These are phyloP conservation scores for Gobionotothen gibberifrons DNA, from an alignment of 2,797 vertebrate genomes.

Conservation along the genomic window DNA sequence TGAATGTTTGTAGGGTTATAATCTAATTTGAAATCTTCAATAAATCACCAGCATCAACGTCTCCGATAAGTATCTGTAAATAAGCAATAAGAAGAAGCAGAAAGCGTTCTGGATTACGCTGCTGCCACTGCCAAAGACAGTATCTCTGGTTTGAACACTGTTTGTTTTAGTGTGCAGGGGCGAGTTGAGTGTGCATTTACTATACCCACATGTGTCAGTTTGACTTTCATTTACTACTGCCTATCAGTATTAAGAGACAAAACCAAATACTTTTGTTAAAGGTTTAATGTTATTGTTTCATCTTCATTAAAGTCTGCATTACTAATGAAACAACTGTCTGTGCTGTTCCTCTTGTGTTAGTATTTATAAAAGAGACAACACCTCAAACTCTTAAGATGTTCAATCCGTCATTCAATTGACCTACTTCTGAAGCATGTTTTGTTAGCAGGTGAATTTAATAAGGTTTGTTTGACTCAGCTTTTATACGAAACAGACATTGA, in stretches of 20 bases:
- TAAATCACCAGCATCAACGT: not conserved
- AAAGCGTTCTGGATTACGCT: not conserved
- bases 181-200: not conserved
- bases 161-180: constrained; percentile 3
- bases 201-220: constrained; percentile 14
- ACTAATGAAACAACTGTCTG: not conserved
- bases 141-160: not conserved
- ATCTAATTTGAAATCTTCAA: not conserved
- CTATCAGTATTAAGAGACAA: not conserved
- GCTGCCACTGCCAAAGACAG: constrained; percentile 4
- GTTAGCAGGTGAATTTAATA: not conserved
- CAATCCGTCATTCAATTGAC: not conserved
- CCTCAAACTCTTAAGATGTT: not conserved
- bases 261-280: not conserved
- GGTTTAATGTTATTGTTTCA: not conserved
- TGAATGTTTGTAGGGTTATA: not conserved
- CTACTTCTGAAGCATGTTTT: not conserved
- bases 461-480: constrained; percentile 22
- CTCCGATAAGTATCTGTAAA: constrained; percentile 1
- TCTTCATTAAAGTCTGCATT: not conserved
- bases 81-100: constrained; percentile 5
- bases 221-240: not conserved
- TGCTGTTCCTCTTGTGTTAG: not conserved
- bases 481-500: not conserved
- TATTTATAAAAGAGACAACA: constrained; percentile 4